Conservation (phyloP, 2,113 vertebrate species). For the Lophotis ruficrista region DNA sequence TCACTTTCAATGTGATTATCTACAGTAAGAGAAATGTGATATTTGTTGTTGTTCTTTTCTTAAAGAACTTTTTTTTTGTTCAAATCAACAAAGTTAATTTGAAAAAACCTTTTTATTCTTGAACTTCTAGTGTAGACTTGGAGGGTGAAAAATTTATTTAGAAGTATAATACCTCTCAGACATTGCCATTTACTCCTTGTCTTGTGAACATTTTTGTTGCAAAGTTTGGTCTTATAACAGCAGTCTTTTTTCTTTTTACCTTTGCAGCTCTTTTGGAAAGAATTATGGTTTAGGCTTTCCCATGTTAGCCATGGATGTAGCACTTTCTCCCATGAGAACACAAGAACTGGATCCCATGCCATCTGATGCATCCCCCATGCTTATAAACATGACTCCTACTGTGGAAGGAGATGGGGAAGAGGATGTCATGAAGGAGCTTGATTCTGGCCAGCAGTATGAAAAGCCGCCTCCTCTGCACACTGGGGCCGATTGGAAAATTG, state of each 20-base stretch:
- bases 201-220: background rate
- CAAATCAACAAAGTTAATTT: background rate
- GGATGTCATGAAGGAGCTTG: slow-evolving; percentile 68
- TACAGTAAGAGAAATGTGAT: background rate
- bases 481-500: slow-evolving; percentile 96
- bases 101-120: background rate
- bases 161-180: background rate
- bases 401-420: slow-evolving; percentile 71
- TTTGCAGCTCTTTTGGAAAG: slow-evolving; percentile 76
- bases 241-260: slow-evolving; percentile 26
- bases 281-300: slow-evolving; percentile 60
- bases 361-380: slow-evolving; percentile 87
- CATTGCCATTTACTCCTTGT: background rate
- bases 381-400: slow-evolving; percentile 87
- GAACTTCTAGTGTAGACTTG: background rate
- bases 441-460: slow-evolving; percentile 78
- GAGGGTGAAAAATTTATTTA: background rate
- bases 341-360: slow-evolving; percentile 78
- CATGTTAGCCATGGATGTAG: slow-evolving; percentile 84
- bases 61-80: background rate
- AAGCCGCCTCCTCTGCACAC: slow-evolving; percentile 94
- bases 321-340: slow-evolving; percentile 80
- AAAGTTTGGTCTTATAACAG: slow-evolving; percentile 48
- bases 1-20: background rate
- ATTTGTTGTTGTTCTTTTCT: background rate